Percentiles rank a stretch among this genome's conserved stretches.
Conservation (phyloP, 2,797 vertebrate genomes). For the Salmo trutta region DNA sequence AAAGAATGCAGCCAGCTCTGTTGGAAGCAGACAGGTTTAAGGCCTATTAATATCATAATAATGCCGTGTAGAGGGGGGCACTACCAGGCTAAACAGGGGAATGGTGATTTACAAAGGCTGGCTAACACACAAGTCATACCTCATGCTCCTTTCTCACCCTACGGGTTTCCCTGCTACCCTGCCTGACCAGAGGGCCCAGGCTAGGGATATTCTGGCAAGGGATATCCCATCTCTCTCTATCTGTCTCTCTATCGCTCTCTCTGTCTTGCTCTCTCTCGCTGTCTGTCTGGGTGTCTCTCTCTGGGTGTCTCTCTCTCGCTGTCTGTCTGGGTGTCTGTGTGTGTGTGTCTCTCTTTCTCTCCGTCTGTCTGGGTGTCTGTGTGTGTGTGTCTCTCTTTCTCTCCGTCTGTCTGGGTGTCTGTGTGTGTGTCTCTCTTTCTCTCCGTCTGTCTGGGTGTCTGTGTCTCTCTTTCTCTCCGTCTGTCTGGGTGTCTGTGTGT, state of each 20-base stretch:
- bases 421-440: no score
- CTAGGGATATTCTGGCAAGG: background rate
- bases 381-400: no score
- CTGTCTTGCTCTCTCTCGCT: constrained; percentile 15
- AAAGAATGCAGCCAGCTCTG: constrained; percentile 89
- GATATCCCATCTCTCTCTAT: constrained; percentile 33
- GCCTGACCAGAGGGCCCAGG: background rate
- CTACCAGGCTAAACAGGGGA: constrained; percentile 60
- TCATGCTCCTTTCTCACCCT: constrained; percentile 33
- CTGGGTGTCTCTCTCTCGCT: no score
- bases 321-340: no score
- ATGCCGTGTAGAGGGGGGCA: constrained; percentile 68
- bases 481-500: no score
- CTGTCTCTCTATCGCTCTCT: background rate
- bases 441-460: no score
- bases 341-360: no score
- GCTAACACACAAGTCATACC: constrained; percentile 61
- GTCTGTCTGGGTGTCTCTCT: no score
- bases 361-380: no score
- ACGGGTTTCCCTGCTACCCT: background rate
- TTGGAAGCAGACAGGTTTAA: constrained; percentile 79
- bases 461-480: no score
- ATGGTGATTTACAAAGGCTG: constrained; percentile 71
- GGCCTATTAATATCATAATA: constrained; percentile 83
- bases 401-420: no score